These are phyloP conservation scores for Procavia capensis DNA, from an alignment of 2,113 vertebrate genomes.

Conservation along the genomic window DNA sequence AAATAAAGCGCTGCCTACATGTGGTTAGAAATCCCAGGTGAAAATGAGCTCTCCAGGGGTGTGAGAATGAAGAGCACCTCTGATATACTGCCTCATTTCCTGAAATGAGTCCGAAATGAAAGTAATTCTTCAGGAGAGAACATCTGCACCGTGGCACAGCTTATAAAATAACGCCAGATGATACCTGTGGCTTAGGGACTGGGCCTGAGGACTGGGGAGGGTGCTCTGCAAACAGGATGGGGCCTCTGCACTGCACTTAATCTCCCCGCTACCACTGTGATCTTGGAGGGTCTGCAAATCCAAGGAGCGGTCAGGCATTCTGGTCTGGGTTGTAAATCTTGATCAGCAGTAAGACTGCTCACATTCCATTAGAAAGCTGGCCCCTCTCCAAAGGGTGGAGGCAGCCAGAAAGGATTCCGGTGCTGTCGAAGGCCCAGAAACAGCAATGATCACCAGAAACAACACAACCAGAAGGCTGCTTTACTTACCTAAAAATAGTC, in stretches of 20 bases:
- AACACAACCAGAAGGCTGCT: not conserved
- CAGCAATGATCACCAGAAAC: conserved; percentile 5
- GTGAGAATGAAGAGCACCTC: conserved; percentile 50
- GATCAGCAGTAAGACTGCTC: not conserved
- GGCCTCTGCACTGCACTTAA: not conserved
- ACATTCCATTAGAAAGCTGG: conserved; percentile 55
- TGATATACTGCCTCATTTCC: conserved; percentile 36
- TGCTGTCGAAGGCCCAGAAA: not conserved
- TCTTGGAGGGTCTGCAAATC: conserved; percentile 28
- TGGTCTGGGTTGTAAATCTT: conserved; percentile 26
- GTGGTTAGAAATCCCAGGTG: conserved; percentile 66
- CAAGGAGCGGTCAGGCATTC: not conserved
- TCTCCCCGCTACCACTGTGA: not conserved
- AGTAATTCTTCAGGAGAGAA: conserved; percentile 62
- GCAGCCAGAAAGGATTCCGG: conserved; percentile 25
- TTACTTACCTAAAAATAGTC: conserved; percentile 28
- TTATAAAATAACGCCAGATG: conserved; percentile 49
- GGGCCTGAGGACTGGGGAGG: not conserved
- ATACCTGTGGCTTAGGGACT: not conserved
- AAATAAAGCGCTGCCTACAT: conserved; percentile 75
- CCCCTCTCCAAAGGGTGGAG: conserved; percentile 46
- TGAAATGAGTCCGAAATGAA: conserved; percentile 59
- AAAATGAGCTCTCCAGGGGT: conserved; percentile 71
- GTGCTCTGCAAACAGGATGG: not conserved
- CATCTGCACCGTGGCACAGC: conserved; percentile 3